Evolutionary conservation across 2,113 vertebrate species (phyloP), one percentile per base, ranked within the genome.

Genomic region (Centropus bengalensis): DNA sequence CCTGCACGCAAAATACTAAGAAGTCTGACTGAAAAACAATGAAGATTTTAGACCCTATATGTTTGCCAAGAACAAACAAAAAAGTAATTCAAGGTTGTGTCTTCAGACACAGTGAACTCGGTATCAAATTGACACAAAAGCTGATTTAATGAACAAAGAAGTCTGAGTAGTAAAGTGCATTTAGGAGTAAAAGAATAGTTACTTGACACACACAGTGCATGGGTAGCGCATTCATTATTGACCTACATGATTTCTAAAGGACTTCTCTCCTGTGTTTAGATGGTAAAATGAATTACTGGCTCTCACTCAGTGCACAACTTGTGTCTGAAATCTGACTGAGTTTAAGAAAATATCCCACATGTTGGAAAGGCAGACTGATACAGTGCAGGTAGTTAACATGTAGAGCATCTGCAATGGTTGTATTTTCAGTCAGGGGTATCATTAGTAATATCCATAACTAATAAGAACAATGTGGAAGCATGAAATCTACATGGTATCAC

Each of bases 61-160:
- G 66, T 52, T 89, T 93, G 74, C 33, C 79, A 82, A 85, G 27
- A 80, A 75, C 12, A 74, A 80, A 47, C 2, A 19, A 44, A 89
- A 64, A 38, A 62, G 42, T 23, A 49, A 26, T 7, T 44, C 45
- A 71, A 79, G 27, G 19, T 30, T 0, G 0, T 44, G 6, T 33
- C 45, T 88, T 93, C 59, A 80, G 58, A 88, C 88, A 74, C 2
- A 21, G 22, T 6, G 10, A 84, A 26, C 14, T 38, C 47, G 67
- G 32, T 12, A 89, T 19, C 69, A 91, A 68, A 74, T 14, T 22
- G 15, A 58, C 27, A 69, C 28, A 85, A 33, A 38, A 40, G 14
- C 8, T 55, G 28, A 62, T 44, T 79, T 73, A 62, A 74, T 22
- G 24, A 8, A 79, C 15, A 30, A 30, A 54, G 14, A 69, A 32